Conservation (phyloP, 2,113 vertebrate genomes). For the Austrofundulus limnaeus region DNA sequence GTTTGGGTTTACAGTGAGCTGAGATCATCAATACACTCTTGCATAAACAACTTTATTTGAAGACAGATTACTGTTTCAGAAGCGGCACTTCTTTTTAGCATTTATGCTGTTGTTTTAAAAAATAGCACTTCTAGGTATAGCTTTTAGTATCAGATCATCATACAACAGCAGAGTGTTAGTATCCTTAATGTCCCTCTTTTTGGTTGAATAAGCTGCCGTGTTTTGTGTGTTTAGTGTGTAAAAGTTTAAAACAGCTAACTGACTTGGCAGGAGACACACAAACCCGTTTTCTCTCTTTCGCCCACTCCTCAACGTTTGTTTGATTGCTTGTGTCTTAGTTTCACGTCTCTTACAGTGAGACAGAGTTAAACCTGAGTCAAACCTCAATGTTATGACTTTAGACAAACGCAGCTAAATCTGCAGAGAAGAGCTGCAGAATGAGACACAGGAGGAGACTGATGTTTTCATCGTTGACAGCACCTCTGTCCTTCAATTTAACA, state of each 20-base stretch:
- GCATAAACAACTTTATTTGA: conserved; percentile 12
- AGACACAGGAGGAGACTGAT: conserved; percentile 7
- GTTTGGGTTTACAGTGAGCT: not conserved
- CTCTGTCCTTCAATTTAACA: conserved; percentile 37
- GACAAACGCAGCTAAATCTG: conserved; percentile 45
- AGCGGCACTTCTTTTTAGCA: not conserved
- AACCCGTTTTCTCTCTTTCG: conserved; percentile 23
- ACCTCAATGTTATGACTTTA: conserved; percentile 66
- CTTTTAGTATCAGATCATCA: conserved; percentile 13
- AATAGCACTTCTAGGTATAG: not conserved
- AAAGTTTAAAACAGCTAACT: conserved; percentile 4
- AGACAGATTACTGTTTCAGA: conserved; percentile 5
- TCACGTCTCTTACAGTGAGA: conserved; percentile 20
- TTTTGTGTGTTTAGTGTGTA: conserved; percentile 20
- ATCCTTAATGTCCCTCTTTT: too few species aligned
- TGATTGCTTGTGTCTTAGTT: conserved; percentile 26
- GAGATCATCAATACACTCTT: not conserved
- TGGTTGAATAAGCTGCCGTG: not conserved
- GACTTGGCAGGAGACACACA: not conserved
- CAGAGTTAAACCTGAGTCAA: conserved; percentile 54
- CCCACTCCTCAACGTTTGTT: conserved; percentile 9
- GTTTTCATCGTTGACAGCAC: conserved; percentile 25
- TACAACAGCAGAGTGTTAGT: too few species aligned
- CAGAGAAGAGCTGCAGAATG: conserved; percentile 25
- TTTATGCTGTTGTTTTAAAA: not conserved